Evolutionary conservation across 2,113 vertebrate species (phyloP).

Genomic region (Rana temporaria): DNA sequence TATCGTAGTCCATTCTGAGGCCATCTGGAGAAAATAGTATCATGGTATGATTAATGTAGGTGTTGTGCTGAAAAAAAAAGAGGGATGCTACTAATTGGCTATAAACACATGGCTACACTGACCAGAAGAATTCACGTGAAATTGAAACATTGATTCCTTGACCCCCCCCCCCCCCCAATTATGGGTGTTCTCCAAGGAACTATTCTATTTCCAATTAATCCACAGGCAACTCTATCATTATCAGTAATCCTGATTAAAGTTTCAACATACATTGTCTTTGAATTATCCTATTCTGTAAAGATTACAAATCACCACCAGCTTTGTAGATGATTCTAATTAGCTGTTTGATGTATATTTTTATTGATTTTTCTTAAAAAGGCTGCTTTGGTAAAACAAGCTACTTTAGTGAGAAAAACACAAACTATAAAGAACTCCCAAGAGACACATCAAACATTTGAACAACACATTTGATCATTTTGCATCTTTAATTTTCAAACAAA

Average conservation of each 20-base stretch:
- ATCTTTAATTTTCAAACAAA: not conserved
- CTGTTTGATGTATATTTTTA: conserved; percentile 43
- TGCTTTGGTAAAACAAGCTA: conserved; percentile 34
- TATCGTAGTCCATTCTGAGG: not conserved
- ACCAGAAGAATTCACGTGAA: conserved; percentile 23
- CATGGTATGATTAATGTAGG: conserved; percentile 36
- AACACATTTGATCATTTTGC: conserved; percentile 37
- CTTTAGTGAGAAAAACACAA: conserved; percentile 12
- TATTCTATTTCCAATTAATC: conserved; percentile 45
- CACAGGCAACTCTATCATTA: conserved; percentile 10
- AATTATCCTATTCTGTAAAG: conserved; percentile 21
- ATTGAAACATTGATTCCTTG: conserved; percentile 53
- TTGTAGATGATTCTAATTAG: conserved; percentile 35
- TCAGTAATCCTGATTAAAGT: conserved; percentile 38
- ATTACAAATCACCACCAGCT: conserved; percentile 15
- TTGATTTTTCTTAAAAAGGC: conserved; percentile 21
- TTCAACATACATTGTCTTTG: conserved; percentile 35
- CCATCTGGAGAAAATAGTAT: conserved; percentile 7
- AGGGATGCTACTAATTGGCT: conserved; percentile 39
- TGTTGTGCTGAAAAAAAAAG: conserved; percentile 14
- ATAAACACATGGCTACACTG: conserved; percentile 27
- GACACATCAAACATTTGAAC: conserved; percentile 28
- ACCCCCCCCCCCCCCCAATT: conserved; percentile 8
- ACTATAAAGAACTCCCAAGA: conserved; percentile 8
- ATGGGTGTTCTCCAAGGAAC: conserved; percentile 29